Conservation (phyloP, 2,797 vertebrate species). For the Schizopygopsis malacanthus region DNA sequence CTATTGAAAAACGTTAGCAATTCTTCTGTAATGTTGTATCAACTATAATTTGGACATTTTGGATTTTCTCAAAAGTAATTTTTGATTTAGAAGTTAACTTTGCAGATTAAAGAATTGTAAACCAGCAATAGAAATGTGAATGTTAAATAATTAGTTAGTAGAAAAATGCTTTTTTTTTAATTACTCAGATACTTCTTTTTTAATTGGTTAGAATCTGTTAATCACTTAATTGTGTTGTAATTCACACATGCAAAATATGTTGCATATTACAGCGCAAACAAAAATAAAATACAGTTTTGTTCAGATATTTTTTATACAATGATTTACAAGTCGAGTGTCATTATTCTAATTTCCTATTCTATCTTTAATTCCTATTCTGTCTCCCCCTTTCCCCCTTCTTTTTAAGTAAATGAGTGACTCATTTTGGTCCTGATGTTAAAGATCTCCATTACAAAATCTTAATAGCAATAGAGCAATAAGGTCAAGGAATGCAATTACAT, state of each 20-base stretch:
- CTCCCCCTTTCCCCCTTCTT: background rate
- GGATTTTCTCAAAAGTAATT: slow-evolving; percentile 79
- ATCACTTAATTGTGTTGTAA: slow-evolving; percentile 86
- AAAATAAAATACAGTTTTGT: slow-evolving; percentile 84
- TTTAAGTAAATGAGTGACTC: background rate
- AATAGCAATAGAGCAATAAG: background rate
- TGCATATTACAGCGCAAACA: slow-evolving; percentile 85
- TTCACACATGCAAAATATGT: slow-evolving; percentile 82
- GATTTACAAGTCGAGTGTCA: slow-evolving; percentile 67
- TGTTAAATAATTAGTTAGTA: slow-evolving; percentile 88
- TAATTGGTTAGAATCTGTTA: slow-evolving; percentile 90
- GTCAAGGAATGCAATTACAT: slow-evolving; percentile 38
- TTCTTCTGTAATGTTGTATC: slow-evolving; percentile 94
- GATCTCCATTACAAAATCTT: background rate
- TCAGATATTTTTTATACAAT: slow-evolving; percentile 81
- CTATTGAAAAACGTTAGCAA: slow-evolving; percentile 87
- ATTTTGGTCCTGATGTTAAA: background rate
- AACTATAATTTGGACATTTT: slow-evolving; percentile 87
- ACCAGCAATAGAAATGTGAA: slow-evolving; percentile 90
- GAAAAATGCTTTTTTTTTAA: slow-evolving; percentile 76
- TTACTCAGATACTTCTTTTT: slow-evolving; percentile 75
- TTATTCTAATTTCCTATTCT: slow-evolving; percentile 59
- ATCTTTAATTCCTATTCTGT: background rate
- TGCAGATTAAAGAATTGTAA: slow-evolving; percentile 86
- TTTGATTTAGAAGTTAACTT: slow-evolving; percentile 85